A percentile compares a stretch with the other conserved stretches of the same genome.
phyloP scores from a whole-genome alignment of 1,140 invertebrate genomes.

The Drosophila lacteicornis region DNA sequence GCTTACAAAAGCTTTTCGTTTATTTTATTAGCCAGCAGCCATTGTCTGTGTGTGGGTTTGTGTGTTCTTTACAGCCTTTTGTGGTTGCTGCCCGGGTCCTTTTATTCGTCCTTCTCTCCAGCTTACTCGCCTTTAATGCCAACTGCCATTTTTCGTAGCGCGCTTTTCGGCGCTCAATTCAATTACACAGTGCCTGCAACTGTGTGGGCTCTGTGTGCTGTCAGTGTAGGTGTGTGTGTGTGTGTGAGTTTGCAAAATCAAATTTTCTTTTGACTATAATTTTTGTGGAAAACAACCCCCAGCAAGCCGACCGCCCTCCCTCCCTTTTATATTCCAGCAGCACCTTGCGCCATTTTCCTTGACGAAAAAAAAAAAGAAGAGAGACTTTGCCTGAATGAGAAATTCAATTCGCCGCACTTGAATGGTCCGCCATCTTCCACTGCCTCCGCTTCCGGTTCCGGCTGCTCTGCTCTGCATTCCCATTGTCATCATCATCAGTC shows the following conservation, averaged over 20 bases:
- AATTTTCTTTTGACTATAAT: constrained; percentile 78
- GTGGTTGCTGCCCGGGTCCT: constrained; percentile 52
- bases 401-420: constrained; percentile 81
- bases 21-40: constrained; percentile 80
- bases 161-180: constrained; percentile 76
- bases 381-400: constrained; percentile 42
- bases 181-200: constrained; percentile 58
- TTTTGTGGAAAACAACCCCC: constrained; percentile 43
- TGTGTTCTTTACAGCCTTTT: constrained; percentile 49
- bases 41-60: constrained; percentile 45
- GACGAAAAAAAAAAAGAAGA: constrained; percentile 18
- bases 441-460: constrained; percentile 4
- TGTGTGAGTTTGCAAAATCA: constrained; percentile 64
- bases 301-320: neutral
- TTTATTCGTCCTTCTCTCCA: constrained; percentile 4
- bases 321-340: constrained; percentile 10
- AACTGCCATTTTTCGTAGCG: constrained; percentile 57
- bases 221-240: constrained; percentile 26
- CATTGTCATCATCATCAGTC: constrained; percentile 13
- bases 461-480: neutral
- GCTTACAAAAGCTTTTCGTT: constrained; percentile 83
- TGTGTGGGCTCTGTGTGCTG: constrained; percentile 18
- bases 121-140: constrained; percentile 27
- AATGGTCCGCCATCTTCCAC: constrained; percentile 55
- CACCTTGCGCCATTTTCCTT: constrained; percentile 70